Conservation (phyloP, 2,113 vertebrate species). For the Mesembrinibis cayennensis region DNA sequence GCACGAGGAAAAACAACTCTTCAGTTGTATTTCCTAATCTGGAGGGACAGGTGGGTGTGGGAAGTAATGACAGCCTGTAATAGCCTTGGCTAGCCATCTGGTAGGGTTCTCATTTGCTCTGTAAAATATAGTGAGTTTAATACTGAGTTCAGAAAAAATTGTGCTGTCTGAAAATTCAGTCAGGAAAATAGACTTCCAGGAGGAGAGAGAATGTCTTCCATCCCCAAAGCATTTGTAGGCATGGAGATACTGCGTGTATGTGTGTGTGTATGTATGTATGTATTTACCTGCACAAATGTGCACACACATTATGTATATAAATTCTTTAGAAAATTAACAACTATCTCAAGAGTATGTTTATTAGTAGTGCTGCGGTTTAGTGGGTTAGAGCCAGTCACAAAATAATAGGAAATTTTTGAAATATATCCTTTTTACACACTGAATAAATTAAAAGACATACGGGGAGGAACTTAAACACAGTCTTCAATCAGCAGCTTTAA, state of each 20-base stretch:
- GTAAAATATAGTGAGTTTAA: neutral
- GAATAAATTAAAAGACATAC: neutral
- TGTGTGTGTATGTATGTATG: fast-evolving
- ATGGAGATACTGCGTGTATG: neutral
- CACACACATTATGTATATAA: neutral
- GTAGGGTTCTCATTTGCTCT: neutral
- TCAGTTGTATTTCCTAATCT: constrained; percentile 23
- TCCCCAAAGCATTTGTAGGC: neutral
- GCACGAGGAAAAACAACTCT: neutral
- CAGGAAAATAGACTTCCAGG: neutral
- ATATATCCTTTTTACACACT: neutral
- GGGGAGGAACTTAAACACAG: neutral
- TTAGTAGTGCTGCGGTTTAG: neutral
- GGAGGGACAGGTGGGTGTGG: constrained; percentile 46
- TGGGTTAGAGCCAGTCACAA: neutral
- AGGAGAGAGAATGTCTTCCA: neutral
- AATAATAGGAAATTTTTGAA: neutral
- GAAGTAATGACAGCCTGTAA: constrained; percentile 13
- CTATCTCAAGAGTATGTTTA: neutral
- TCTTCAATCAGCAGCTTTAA: neutral
- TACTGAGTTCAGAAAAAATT: neutral
- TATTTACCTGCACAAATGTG: no score
- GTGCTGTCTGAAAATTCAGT: neutral
- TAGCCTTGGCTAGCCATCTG: constrained; percentile 48
- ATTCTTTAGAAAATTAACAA: neutral